Evolutionary conservation across 2,888 invertebrate species (phyloP), one percentile per base, ranked within the genome.

Genomic region (Lagria hirta): DNA sequence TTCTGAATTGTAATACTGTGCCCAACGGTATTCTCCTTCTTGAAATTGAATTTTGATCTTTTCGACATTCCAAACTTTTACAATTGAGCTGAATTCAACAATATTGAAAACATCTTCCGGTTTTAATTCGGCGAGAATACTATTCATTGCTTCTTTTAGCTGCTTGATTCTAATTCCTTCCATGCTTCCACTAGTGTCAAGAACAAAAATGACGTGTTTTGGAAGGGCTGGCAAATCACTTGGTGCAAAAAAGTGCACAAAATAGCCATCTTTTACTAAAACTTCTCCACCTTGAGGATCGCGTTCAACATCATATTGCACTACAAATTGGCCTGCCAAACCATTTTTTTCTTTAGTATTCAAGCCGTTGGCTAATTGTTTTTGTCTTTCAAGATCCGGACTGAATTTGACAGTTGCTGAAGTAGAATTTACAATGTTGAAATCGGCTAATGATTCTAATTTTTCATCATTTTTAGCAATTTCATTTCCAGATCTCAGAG

Each of bases 111-210:
- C 77, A 65, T 86, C 86, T 2, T 78, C 76, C 1, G 68, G 52
- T 35, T 79, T 75, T 15, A 87, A 72, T 53, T 83, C 79, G 5
- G 70, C 68, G n/a, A 87, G 72, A 48, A 86, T 86, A 28, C 77
- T 76, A 47, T 73, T 68, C 83, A 86, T 84, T 13, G 86, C 84
- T 40, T 79, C 76, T 36, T 79, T 77, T 8, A 84, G 70, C 67
- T 86, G 84, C 12, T 72, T 66, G 23, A 86, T 77, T 70, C 84
- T 84, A 35, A 74, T 73, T 12, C 81, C 86, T 54, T 73, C 72
- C 87, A 88, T 88, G 32, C 86, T 86, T 4, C 86, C 85, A 17
- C 85, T 85, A 0, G 83, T 80, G 64, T 88, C 88, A 59, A 88
- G 71, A n/a, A 87, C 82, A 64, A 88, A 88, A 5, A 86, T 75